Base-by-base conservation (phyloP, 2,113 vertebrate species). In the Hydrochoerus hydrochaeris region DNA sequence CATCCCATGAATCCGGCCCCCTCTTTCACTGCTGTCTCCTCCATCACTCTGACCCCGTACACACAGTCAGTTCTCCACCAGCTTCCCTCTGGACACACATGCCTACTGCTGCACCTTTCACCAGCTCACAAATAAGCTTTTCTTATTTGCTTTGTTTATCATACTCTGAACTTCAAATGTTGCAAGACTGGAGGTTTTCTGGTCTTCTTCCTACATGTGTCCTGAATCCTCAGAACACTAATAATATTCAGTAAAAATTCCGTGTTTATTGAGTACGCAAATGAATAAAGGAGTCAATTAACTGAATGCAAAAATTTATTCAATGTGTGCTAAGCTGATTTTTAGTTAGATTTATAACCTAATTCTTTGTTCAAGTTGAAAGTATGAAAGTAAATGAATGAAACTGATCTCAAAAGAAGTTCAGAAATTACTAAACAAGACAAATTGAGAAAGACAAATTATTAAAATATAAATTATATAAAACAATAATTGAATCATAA, bases 391-490 rank as follows among this genome's bases (percentile, higher is more conserved):
- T 24, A 0, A 46, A 24, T 38, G 58, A 95, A 54, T 14, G n/a
- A 58, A 57, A 6, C 16, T 54, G 71, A 41, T 13, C 22, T 57
- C 30, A 57, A 88, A 82, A 49, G 73, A 65, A 12, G 30, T 65
- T 87, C 46, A 38, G 17, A 83, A 77, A 83, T 87, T 75, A 88
- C 32, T 92, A 67, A 77, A 81, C 22, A 52, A 90, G n/a, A 89
- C 28, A 60, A 84, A 77, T 67, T 2, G n/a, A 11, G 69, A 67
- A 77, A 78, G 38, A n/a, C 35, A 60, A 32, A 85, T 32, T 20
- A 60, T 41, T 58, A 71, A 95, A n/a, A 41, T 87, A n/a, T 12
- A 88, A 75, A 52, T 83, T 58, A 26, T 12, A 69, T 10, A 67
- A 89, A 88, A 46, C 12, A 77, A 71, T 81, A 65, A 83, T 69